phyloP scores from a whole-genome alignment of 2,113 vertebrate genomes.

The Microtus oregoni region DNA sequence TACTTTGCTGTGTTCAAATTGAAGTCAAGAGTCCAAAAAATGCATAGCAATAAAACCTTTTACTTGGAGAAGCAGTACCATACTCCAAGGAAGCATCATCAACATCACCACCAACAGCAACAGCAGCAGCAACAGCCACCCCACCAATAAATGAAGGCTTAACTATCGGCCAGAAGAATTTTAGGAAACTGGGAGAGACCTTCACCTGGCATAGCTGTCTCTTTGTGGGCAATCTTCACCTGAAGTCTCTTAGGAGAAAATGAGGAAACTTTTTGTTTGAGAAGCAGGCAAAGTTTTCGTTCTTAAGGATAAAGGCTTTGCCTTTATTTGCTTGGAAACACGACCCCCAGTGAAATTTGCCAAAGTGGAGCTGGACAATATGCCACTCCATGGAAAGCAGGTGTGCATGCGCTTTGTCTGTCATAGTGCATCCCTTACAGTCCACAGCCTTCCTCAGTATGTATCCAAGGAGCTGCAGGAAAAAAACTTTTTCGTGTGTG shows the following conservation, averaged over 20 bases:
- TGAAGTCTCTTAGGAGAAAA: slow-evolving; percentile 94
- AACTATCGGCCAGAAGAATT: slow-evolving; percentile 96
- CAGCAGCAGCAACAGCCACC: neutral
- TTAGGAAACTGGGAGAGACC: slow-evolving; percentile 88
- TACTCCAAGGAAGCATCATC: neutral
- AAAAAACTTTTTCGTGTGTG: slow-evolving; percentile 96
- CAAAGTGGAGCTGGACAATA: slow-evolving; percentile 96
- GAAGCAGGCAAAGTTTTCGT: slow-evolving; percentile 97
- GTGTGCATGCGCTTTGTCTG: slow-evolving; percentile 93
- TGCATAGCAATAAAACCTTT: neutral
- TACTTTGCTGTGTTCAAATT: neutral
- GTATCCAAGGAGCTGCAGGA: slow-evolving; percentile 96
- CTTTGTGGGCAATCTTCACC: slow-evolving; percentile 96
- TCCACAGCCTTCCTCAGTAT: slow-evolving; percentile 96
- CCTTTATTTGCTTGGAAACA: slow-evolving; percentile 98
- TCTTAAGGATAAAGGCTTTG: slow-evolving; percentile 97
- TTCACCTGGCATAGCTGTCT: slow-evolving; percentile 96
- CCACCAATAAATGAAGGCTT: slow-evolving; percentile 87
- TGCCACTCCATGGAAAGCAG: slow-evolving; percentile 93
- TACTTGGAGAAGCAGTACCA: neutral
- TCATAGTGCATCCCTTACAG: slow-evolving; percentile 93
- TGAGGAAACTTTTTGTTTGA: slow-evolving; percentile 95
- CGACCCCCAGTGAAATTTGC: slow-evolving; percentile 96
- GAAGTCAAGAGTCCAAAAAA: neutral
- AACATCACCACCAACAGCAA: neutral